Percentiles rank a stretch among this genome's conserved stretches.
These are phyloP conservation scores for Noctua fimbriata DNA, from an alignment of 2,888 invertebrate genomes.

Conservation along the genomic window DNA sequence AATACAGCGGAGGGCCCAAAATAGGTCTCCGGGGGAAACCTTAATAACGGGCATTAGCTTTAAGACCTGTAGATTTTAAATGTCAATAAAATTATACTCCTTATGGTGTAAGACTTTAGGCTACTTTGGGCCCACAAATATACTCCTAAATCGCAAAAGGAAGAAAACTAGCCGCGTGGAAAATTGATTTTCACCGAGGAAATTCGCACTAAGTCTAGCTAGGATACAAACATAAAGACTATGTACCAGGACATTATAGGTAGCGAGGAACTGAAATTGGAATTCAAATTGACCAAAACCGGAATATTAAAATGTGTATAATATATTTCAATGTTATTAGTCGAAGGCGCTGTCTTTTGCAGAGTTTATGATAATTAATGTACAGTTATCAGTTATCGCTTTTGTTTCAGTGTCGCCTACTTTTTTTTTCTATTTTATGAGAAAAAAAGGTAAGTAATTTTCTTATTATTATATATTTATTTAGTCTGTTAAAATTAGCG, in stretches of 20 bases:
- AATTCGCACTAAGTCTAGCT: conserved; percentile 16
- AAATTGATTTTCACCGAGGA: conserved; percentile 4
- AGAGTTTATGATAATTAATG: conserved; percentile 16
- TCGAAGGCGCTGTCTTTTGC: conserved; percentile 10
- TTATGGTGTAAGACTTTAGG: not conserved
- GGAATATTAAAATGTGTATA: conserved; percentile 26
- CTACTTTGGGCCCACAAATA: not conserved
- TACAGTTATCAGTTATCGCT: conserved; percentile 1
- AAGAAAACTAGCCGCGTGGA: not conserved
- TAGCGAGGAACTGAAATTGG: conserved; percentile 24
- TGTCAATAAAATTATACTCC: not conserved
- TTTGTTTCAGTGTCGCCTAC: conserved; percentile 12
- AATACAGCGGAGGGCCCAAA: not conserved
- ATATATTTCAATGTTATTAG: conserved; percentile 24
- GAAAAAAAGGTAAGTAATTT: not conserved
- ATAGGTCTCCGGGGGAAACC: not conserved
- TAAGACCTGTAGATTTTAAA: not conserved
- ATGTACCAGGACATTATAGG: conserved; percentile 52
- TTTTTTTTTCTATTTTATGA: not conserved
- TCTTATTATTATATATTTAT: too few species aligned
- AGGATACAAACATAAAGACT: conserved; percentile 35
- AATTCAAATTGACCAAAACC: conserved; percentile 33
- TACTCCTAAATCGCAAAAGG: not conserved
- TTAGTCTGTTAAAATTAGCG: not conserved
- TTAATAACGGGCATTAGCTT: not conserved